Base-by-base conservation (phyloP, 2,113 vertebrate genomes). In the Plotosus lineatus region DNA sequence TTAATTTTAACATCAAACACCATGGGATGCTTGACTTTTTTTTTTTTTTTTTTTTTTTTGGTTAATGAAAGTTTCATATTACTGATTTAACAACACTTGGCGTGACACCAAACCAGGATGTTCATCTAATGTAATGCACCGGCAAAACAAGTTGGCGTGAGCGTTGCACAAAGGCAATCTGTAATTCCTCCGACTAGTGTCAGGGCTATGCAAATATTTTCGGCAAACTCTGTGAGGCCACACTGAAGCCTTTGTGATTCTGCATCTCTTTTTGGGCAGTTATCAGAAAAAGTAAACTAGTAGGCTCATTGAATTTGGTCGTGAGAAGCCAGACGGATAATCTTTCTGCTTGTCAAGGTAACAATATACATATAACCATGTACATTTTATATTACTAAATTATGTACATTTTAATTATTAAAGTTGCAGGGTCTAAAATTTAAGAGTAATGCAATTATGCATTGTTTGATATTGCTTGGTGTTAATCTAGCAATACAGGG, bases 131-230 rank as follows among this genome's bases (percentile, higher is more conserved):
- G 3, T 6, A 42, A 44, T 42, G 53, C 4, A 1, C 38, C n/a
- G 31, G 42, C 38, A 26, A 40, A 19, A 51, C 19, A 7, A 17
- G 26, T 42, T 31, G 38, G n/a, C 23, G 8, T 71, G 26, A 31
- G 38, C 68, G 23, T 46, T 26, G 60, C 14, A 77, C 63, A 74
- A 82, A 66, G 21, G 4, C 50, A 38, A 23, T 79, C 60, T 73
- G 65, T 79, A 65, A 44, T 46, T 71, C 50, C 53, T 9, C 19
- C 14, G 38, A 71, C 36, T 5, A 38, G 51, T 79, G 77, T 79
- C 77, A 79, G 15, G 65, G 65, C 48, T 51, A 79, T 79, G 77
- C 77, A 79, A 79, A 79, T 79, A 56, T 14, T 28, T 15, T 79
- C 69, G 42, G 40, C 77, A 79, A 79, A 79, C 77, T 56, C n/a